Percentiles rank a stretch among this genome's conserved stretches.
Conservation (phyloP, 2,888 invertebrate species). For the Belgica antarctica region DNA sequence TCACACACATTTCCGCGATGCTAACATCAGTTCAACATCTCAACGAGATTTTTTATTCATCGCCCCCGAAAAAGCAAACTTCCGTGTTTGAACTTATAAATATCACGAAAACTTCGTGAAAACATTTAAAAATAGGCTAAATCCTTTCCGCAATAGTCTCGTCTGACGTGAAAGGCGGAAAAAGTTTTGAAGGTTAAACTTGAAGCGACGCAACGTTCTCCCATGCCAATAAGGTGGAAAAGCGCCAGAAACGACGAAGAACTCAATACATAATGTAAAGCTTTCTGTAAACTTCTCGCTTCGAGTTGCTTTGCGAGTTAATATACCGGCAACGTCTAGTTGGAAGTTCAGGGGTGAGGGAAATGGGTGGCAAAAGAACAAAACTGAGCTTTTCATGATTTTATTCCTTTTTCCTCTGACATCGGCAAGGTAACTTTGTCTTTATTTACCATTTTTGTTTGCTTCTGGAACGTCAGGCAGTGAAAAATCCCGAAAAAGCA, state of each 20-base stretch:
- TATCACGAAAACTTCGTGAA: too few relatives aligned
- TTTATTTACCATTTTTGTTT: constrained; percentile 31
- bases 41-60: background rate
- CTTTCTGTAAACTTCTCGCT: background rate
- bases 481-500: background rate
- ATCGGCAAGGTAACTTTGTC: constrained; percentile 26
- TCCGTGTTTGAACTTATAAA: too few relatives aligned
- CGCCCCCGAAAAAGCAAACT: too few relatives aligned
- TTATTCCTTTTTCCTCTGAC: background rate
- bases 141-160: background rate
- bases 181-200: constrained; percentile 15
- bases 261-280: background rate
- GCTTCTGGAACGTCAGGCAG: background rate
- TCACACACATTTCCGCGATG: background rate
- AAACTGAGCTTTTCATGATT: background rate
- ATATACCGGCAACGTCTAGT: constrained; percentile 17
- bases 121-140: background rate
- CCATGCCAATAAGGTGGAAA: background rate
- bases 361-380: background rate
- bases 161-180: background rate
- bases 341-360: background rate
- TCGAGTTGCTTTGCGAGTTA: background rate
- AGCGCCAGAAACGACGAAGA: background rate
- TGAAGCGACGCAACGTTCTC: background rate
- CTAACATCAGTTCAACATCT: too few relatives aligned